Evolutionary conservation across 2,113 vertebrate species (phyloP), one percentile per base, ranked within the genome.

Genomic region (Blennius ocellaris): DNA sequence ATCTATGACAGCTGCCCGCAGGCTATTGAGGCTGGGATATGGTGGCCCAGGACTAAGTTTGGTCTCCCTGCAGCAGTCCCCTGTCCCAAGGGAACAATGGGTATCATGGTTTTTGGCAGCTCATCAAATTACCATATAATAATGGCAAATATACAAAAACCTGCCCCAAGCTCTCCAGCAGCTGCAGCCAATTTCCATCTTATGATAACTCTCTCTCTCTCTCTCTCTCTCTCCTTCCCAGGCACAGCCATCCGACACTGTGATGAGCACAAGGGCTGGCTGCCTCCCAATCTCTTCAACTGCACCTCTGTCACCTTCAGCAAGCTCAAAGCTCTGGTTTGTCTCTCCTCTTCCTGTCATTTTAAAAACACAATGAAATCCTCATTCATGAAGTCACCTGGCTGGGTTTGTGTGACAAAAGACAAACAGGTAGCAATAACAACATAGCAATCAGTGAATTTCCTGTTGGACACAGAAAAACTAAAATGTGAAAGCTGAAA

Each of bases 1-100:
- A 98, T 98, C 88, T 99, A 99, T 0, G 96, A 99, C 94, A 98
- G 97, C 86, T 99, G 97, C 81, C 97, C 97, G 12, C 93, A 96
- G 69, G 95, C 96, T 47, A 97, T 96, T 0, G 95, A 98, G 80
- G 95, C 95, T 30, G 93, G 89, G 65, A 98, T 99, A 78, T 98
- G 97, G 97, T 99, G 97, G 97, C 97, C 96, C 45, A 95, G 97
- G 64, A 99, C 97, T 3, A 97, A 95, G 76, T 99, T 99, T 2
- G 96, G 97, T 73, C 91, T 97, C 60, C 97, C 97, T 8, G 96
- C 97, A 0, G 96, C 95, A 0, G 95, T 96, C 6, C 94, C 95
- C 9, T 99, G 97, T 85, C 97, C 97, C 80, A 96, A 74, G 81
- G 97, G 97, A 58, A 96, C 97, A 8, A 80, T 96, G 0, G 97